Base-by-base conservation (phyloP, 2,888 invertebrate species). In the Protophormia terraenovae region DNA sequence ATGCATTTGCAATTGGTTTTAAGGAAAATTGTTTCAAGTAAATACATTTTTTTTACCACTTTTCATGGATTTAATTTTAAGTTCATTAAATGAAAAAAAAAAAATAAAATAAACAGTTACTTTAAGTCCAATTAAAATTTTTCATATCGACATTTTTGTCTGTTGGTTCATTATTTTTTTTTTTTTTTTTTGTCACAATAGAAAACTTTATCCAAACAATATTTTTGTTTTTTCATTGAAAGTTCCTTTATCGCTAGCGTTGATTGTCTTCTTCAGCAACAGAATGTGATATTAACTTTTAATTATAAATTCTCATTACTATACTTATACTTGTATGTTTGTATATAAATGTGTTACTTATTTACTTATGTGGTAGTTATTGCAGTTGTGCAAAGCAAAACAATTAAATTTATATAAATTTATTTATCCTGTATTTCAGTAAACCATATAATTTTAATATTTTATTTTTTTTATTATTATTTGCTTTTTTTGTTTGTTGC, bases 391-490 rank as follows among this genome's bases (percentile, higher is more conserved):
- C 8, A 45, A 76, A 69, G n/a, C 47, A 55, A 53, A 64, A 78
- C 67, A 78, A 69, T 78, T 38, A 67, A 78, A 78, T 78, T 67
- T 73, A 35, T 67, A 78, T 67, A 78, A 67, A 62, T 73, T 73
- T 73, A 32, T 55, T 55, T 55, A 53, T 64, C 27, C 60, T 22
- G 16, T 45, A 60, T 78, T 14, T 58, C 47, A 38, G 41, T 22
- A 50, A 38, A 71, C 41, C 32, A 41, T 53, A 35, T 38, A 62
- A 71, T 58, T 71, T 53, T 7, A 50, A 62, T 22, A 29, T 38
- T 79, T 38, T 41, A 29, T 16, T 58, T 29, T 14, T 29, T 58
- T 29, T 64, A 19, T 10, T 10, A 1, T n/a, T 24, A 14, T 10
- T n/a, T 75, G 7, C 0, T 27, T n/a, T 58, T 62, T 29, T 19